A percentile compares a stretch with the other conserved stretches of the same genome.
phyloP scores from a whole-genome alignment of 2,113 vertebrate genomes.

The Pantherophis guttatus region DNA sequence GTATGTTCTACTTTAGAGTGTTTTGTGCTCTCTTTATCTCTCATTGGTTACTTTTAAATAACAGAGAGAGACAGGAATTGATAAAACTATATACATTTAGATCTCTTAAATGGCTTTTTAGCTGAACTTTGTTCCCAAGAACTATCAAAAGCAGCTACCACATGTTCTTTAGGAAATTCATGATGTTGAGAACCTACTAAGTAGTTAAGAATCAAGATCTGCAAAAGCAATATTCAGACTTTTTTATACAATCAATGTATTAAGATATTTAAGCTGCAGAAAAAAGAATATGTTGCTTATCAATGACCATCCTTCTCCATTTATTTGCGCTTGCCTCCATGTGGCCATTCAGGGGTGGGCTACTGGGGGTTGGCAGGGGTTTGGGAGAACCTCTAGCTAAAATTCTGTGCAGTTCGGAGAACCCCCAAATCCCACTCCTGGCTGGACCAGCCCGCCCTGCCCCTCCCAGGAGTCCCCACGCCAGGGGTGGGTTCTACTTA shows the following conservation, averaged over 20 bases:
- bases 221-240: background rate
- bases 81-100: slow-evolving; percentile 12
- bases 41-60: slow-evolving; percentile 13
- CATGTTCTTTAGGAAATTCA: slow-evolving; percentile 13
- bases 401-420: no score
- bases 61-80: slow-evolving; percentile 2
- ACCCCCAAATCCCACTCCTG: no score
- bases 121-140: background rate
- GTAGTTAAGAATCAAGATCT: slow-evolving; percentile 28
- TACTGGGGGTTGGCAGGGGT: no score
- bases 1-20: slow-evolving; percentile 35
- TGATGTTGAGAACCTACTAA: slow-evolving; percentile 8
- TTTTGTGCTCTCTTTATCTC: slow-evolving; percentile 1
- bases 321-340: background rate
- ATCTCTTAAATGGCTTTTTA: slow-evolving; percentile 11
- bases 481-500: no score
- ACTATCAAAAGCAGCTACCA: background rate
- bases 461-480: no score
- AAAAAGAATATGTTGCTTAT: background rate
- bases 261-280: background rate
- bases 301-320: background rate
- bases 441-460: no score
- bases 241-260: background rate
- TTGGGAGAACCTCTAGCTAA: no score
- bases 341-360: background rate